Conservation (phyloP, 2,797 vertebrate genomes). For the Propithecus deckenii region DNA sequence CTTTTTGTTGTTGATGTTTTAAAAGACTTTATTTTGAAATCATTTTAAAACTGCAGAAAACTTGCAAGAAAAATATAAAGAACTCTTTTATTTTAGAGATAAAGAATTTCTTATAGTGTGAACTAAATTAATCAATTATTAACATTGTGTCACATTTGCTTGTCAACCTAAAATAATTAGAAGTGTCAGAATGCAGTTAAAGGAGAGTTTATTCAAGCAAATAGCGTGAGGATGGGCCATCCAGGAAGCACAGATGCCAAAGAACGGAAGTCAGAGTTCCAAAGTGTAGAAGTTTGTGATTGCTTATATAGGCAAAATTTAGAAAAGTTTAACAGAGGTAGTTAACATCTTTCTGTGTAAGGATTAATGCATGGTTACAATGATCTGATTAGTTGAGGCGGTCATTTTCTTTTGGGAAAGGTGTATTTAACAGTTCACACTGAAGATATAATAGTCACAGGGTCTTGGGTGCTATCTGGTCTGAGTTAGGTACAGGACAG, state of each 20-base stretch:
- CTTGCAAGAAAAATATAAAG: background rate
- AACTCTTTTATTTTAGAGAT: background rate
- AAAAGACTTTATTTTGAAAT: background rate
- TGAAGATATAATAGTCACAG: background rate
- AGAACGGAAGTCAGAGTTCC: background rate
- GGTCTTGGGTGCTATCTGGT: background rate
- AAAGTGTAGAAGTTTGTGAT: background rate
- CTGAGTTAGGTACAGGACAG: background rate
- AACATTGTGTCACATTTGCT: background rate
- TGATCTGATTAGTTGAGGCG: background rate
- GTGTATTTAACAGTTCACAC: background rate
- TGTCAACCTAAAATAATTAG: background rate
- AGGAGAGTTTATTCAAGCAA: background rate
- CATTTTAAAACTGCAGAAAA: too few species aligned
- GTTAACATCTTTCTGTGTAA: background rate
- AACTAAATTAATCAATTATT: background rate
- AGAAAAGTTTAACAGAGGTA: background rate
- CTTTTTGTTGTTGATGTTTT: background rate
- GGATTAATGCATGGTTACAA: background rate
- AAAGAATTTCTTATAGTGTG: background rate
- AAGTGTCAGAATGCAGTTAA: background rate
- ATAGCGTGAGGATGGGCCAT: background rate
- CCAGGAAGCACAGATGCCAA: background rate
- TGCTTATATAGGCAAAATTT: background rate
- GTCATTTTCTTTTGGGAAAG: background rate